These are phyloP conservation scores for Bufo bufo DNA, from an alignment of 2,113 vertebrate species.

Conservation along the genomic window DNA sequence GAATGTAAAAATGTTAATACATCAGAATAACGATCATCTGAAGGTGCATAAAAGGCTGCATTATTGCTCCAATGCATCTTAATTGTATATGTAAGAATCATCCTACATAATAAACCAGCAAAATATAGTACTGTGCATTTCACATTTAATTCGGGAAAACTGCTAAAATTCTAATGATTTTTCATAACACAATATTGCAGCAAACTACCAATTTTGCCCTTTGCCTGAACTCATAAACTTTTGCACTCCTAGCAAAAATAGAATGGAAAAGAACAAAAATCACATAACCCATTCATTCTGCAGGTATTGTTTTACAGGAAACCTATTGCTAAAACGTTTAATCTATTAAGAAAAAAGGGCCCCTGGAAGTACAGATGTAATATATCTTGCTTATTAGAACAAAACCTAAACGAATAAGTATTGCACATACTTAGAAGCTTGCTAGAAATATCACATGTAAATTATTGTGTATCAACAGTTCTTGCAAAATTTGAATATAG, in stretches of 20 bases:
- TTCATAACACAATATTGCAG: constrained; percentile 33
- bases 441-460: constrained; percentile 10
- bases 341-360: constrained; percentile 39
- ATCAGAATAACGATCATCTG: background rate
- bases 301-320: constrained; percentile 49
- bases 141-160: background rate
- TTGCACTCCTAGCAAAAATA: constrained; percentile 42
- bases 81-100: constrained; percentile 26
- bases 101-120: background rate
- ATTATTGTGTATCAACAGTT: constrained; percentile 28
- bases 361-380: constrained; percentile 42
- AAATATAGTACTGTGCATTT: constrained; percentile 15
- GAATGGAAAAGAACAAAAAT: constrained; percentile 43
- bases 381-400: constrained; percentile 45
- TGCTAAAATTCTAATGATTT: constrained; percentile 37
- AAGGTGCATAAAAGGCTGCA: background rate
- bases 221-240: constrained; percentile 51
- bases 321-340: constrained; percentile 15
- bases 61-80: constrained; percentile 36
- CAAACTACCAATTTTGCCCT: constrained; percentile 54
- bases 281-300: constrained; percentile 51
- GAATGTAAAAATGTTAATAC: background rate
- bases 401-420: constrained; percentile 18
- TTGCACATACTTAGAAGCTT: constrained; percentile 5
- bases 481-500: background rate